A percentile compares a stretch with the other conserved stretches of the same genome.
These are phyloP conservation scores for Crossaster papposus DNA, from an alignment of 53 echinoderm and acorn worm species.

Conservation along the genomic window DNA sequence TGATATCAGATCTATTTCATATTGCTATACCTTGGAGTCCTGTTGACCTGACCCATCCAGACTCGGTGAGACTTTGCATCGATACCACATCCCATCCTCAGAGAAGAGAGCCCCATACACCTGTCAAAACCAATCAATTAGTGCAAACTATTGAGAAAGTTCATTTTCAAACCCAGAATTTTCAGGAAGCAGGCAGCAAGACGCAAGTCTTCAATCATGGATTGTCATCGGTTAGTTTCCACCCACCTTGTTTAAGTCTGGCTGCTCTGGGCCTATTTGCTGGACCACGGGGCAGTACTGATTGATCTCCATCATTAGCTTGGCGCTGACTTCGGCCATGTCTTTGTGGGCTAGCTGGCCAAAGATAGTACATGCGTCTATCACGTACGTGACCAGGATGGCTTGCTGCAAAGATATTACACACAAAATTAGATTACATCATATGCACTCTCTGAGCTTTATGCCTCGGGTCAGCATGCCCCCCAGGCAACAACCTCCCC, in stretches of 20 bases:
- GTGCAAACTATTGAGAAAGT: not conserved
- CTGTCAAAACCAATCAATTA: not conserved
- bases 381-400: slow-evolving; percentile 48
- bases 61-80: slow-evolving; percentile 39
- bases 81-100: slow-evolving; percentile 61
- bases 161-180: not conserved
- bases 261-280: slow-evolving; percentile 3
- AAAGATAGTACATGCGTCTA: slow-evolving; percentile 47
- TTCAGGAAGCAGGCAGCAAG: not conserved
- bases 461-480: no score
- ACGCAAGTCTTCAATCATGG: not conserved
- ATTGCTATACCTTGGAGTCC: not conserved
- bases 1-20: not conserved
- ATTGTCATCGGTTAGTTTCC: not conserved
- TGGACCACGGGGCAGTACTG: slow-evolving; percentile 47
- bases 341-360: slow-evolving; percentile 46
- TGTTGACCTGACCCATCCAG: not conserved
- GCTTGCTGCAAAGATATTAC: slow-evolving; percentile 7
- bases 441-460: not conserved
- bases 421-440: not conserved
- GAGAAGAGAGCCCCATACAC: slow-evolving; percentile 58
- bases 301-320: slow-evolving; percentile 56
- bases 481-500: no score
- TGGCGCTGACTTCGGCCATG: slow-evolving; percentile 23
- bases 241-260: slow-evolving; percentile 22